Conservation (phyloP, 2,113 vertebrate genomes). For the Xiphophorus hellerii region DNA sequence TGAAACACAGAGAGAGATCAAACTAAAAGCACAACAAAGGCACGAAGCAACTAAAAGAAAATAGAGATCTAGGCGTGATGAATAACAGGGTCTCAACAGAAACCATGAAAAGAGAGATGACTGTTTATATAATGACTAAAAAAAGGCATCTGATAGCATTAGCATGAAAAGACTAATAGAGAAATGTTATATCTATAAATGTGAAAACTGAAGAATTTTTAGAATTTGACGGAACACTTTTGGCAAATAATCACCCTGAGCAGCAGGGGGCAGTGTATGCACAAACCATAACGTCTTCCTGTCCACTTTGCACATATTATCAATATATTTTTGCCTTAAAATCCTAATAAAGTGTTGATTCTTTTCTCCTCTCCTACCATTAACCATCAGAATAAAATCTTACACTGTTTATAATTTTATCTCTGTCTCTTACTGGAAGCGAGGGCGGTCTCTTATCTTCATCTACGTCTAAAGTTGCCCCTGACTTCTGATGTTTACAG, state of each 20-base stretch:
- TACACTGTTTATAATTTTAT: background rate
- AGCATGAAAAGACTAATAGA: background rate
- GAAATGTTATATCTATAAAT: background rate
- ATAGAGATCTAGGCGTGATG: background rate
- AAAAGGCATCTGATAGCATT: background rate
- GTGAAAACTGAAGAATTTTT: background rate
- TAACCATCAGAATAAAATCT: background rate
- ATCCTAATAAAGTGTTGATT: background rate
- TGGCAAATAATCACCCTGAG: background rate
- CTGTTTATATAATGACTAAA: background rate
- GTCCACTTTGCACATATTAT: conserved; percentile 23
- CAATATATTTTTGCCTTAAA: background rate
- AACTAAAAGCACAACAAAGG: background rate
- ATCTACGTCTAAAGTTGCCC: background rate
- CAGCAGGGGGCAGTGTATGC: conserved; percentile 76
- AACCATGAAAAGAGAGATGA: background rate
- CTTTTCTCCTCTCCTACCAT: background rate
- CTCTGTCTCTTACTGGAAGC: background rate
- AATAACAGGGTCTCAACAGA: background rate
- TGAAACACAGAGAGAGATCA: background rate
- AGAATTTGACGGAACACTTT: too few relatives aligned
- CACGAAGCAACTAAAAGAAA: background rate
- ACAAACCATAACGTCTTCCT: conserved; percentile 19
- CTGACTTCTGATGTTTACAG: conserved; percentile 22
- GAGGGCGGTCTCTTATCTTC: background rate